Conservation (phyloP, 1,140 invertebrate genomes). For the Cardiocondyla obscurior region DNA sequence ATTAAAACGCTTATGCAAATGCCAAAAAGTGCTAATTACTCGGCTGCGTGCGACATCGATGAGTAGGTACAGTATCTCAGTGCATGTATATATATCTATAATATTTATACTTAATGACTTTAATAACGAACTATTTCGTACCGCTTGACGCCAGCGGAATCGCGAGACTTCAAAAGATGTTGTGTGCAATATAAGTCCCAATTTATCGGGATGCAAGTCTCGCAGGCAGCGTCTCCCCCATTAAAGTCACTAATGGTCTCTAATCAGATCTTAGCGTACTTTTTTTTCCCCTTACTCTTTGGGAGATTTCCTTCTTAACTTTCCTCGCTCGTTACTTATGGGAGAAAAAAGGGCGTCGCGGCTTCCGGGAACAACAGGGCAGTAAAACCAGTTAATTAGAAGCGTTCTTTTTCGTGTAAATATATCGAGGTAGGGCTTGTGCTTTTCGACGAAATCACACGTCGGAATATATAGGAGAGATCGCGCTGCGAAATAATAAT, state of each 20-base stretch:
- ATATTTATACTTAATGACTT: background rate
- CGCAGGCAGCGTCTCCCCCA: slow-evolving; percentile 44
- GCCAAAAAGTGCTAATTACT: background rate
- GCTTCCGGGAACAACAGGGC: background rate
- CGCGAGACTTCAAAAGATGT: background rate
- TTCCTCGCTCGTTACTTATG: background rate
- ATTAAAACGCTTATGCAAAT: background rate
- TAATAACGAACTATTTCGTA: slow-evolving; percentile 1
- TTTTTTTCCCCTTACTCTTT: slow-evolving; percentile 2
- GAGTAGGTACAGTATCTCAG: background rate
- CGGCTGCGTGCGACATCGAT: background rate
- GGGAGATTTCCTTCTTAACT: background rate
- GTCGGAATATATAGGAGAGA: slow-evolving; percentile 56
- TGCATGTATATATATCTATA: background rate
- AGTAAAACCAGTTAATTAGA: slow-evolving; percentile 32
- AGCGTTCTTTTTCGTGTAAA: background rate
- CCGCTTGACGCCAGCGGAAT: background rate
- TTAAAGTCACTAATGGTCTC: slow-evolving; percentile 63
- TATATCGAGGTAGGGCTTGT: slow-evolving; percentile 3
- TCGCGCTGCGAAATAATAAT: slow-evolving; percentile 62
- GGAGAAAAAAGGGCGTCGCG: background rate
- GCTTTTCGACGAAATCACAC: slow-evolving; percentile 27
- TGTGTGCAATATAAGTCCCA: background rate
- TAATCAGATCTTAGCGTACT: slow-evolving; percentile 54
- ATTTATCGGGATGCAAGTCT: slow-evolving; percentile 59